Base-by-base conservation (phyloP, 2,113 vertebrate genomes). In the Phrynocephalus versicolor region DNA sequence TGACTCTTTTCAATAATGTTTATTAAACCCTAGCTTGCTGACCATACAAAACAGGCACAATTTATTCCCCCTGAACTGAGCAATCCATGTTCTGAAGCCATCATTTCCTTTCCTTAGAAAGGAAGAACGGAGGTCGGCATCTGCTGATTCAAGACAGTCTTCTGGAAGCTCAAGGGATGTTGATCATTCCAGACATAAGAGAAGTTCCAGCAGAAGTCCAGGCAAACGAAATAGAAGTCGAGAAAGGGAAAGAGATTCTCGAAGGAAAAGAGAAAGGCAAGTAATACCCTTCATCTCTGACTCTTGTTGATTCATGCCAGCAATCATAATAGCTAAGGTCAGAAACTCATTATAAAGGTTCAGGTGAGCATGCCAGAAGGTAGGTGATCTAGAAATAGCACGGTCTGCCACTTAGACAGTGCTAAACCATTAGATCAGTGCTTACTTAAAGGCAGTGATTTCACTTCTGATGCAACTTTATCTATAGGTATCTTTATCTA, bases 101-200 rank as follows among this genome's bases (percentile, higher is more conserved):
- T 23, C 6, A 37, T 8, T 58, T 21, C 55, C 30, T 19, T n/a
- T 37, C 79, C 86, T 70, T 84, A 96, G 95, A 83, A 94, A 60
- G 21, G 95, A 96, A 19, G 94, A 94, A 1, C 89, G 94, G 27
- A 95, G 97, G 0, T 98, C 98, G 0, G 93, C 92, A 0, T 99
- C 98, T 0, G 94, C 89, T 1, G 98, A 98, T 74, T 99, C 98
- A 0, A 94, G 85, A 5, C 96, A 95, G 58, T 97, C 97, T 76
- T 92, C 70, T 27, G 94, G 93, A 41, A 97, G 96, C 91, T 94
- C 72, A 23, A 94, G 94, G 85, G 96, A 97, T 1, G 73, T 76
- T 0, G 96, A 95, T 21, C 82, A 88, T 81, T 85, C 89, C 2
- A 95, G 93, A 21, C 94, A 92, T 12, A 96, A 94, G 85, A 94